phyloP scores from a whole-genome alignment of 2,888 invertebrate genomes.

The Lamellibrachia satsuma region DNA sequence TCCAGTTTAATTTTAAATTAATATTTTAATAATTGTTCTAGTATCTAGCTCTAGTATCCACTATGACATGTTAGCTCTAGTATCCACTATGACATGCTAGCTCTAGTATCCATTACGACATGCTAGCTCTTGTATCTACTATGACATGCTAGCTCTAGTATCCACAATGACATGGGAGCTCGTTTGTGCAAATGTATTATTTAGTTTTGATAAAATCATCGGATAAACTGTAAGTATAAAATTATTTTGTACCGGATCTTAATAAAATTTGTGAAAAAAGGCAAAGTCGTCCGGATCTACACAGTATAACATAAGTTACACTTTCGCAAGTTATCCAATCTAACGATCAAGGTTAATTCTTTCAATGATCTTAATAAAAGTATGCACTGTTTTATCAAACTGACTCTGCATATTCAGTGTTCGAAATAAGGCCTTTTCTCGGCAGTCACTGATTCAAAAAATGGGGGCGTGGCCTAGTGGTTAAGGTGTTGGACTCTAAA shows the following conservation, averaged over 20 bases:
- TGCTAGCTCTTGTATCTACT: not conserved
- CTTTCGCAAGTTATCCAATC: not conserved
- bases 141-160: not conserved
- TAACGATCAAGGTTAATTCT: not conserved
- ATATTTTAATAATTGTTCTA: too few species aligned
- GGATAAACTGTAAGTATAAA: not conserved
- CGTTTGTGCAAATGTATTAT: not conserved
- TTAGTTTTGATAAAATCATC: not conserved
- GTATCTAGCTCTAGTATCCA: too few species aligned
- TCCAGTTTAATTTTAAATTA: too few species aligned
- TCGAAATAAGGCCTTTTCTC: too few species aligned
- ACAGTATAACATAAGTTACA: not conserved
- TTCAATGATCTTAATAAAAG: not conserved
- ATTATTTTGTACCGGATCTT: not conserved
- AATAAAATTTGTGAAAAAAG: not conserved
- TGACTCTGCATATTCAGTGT: not conserved
- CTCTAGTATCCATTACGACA: too few species aligned
- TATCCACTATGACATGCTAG: too few species aligned
- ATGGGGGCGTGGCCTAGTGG: too few species aligned
- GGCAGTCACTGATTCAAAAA: too few species aligned
- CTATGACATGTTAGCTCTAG: too few species aligned
- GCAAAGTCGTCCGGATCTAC: not conserved
- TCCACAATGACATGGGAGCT: not conserved
- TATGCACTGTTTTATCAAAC: not conserved
- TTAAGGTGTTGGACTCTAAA: too few species aligned